A percentile compares a stretch with the other conserved stretches of the same genome.
These are phyloP conservation scores for Aphis gossypii DNA, from an alignment of 1,140 invertebrate genomes.

Conservation along the genomic window DNA sequence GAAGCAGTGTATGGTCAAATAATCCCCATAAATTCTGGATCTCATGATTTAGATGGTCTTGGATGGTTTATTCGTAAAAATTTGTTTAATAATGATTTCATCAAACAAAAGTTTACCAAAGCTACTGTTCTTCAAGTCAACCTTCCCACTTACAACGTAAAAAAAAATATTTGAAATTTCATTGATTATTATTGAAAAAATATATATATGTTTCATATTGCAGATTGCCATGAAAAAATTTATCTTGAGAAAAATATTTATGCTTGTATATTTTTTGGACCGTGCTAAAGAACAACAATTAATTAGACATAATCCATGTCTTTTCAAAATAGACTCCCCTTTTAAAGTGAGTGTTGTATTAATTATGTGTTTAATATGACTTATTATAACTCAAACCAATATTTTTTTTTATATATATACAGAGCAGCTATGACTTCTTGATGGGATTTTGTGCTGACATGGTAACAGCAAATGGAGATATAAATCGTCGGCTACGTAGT, in stretches of 20 bases:
- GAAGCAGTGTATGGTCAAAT: conserved; percentile 83
- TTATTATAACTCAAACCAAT: not conserved
- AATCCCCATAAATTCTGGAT: conserved; percentile 74
- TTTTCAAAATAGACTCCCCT: conserved; percentile 82
- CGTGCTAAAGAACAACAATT: conserved; percentile 80
- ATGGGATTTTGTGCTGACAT: conserved; percentile 80
- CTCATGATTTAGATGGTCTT: conserved; percentile 80
- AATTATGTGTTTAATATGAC: not conserved
- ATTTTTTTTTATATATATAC: conserved; percentile 22
- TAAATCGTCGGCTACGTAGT: conserved; percentile 79
- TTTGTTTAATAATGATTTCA: conserved; percentile 74
- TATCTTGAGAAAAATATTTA: conserved; percentile 83
- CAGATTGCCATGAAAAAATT: conserved; percentile 78
- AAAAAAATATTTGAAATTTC: not conserved
- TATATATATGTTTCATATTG: conserved; percentile 7
- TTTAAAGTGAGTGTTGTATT: conserved; percentile 70
- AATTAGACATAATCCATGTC: conserved; percentile 87
- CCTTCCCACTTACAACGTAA: conserved; percentile 35
- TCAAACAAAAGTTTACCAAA: conserved; percentile 72
- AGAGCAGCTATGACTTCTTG: conserved; percentile 79
- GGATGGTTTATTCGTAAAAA: conserved; percentile 76
- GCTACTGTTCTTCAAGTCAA: conserved; percentile 67
- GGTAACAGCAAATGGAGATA: conserved; percentile 86
- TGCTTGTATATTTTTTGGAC: conserved; percentile 85
- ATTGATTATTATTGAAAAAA: not conserved